A percentile compares a stretch with the other conserved stretches of the same genome.
Evolutionary conservation across 2,113 vertebrate genomes (phyloP).

Genomic region (Brachionichthys hirsutus): DNA sequence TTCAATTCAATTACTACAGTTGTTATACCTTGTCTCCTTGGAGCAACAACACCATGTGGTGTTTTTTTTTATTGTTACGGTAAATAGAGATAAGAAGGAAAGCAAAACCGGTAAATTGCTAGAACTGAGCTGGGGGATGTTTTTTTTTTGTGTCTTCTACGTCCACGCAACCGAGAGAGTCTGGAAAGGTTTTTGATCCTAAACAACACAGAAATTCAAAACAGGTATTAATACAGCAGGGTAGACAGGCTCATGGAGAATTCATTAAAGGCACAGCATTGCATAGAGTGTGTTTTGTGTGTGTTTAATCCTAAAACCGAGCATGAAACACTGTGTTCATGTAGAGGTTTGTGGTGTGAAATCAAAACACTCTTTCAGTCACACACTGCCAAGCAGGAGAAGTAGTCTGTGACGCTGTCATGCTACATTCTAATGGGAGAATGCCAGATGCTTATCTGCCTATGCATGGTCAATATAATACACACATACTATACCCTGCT

Average conservation of each 20-base stretch:
- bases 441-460: slow-evolving; percentile 57
- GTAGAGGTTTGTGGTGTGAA: slow-evolving; percentile 17
- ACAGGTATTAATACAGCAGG: too few relatives aligned
- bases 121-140: not conserved
- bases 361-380: not conserved
- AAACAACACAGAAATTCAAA: too few relatives aligned
- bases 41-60: slow-evolving; percentile 9
- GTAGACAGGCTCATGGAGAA: not conserved
- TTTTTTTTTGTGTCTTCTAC: too few relatives aligned
- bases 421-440: slow-evolving; percentile 49
- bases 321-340: too few relatives aligned
- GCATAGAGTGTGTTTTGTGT: not conserved
- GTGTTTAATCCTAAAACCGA: not conserved
- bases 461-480: slow-evolving; percentile 36
- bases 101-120: slow-evolving; percentile 4
- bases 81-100: slow-evolving; percentile 16
- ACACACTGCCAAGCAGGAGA: slow-evolving; percentile 18
- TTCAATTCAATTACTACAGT: not conserved
- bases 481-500: slow-evolving; percentile 27
- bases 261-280: slow-evolving; percentile 4
- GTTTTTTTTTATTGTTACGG: slow-evolving; percentile 13
- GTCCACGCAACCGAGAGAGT: too few relatives aligned
- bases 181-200: too few relatives aligned
- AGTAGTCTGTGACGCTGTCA: slow-evolving; percentile 54
- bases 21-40: slow-evolving; percentile 4